Evolutionary conservation across 1,140 invertebrate species (phyloP).

Genomic region (Anthonomus grandis): DNA sequence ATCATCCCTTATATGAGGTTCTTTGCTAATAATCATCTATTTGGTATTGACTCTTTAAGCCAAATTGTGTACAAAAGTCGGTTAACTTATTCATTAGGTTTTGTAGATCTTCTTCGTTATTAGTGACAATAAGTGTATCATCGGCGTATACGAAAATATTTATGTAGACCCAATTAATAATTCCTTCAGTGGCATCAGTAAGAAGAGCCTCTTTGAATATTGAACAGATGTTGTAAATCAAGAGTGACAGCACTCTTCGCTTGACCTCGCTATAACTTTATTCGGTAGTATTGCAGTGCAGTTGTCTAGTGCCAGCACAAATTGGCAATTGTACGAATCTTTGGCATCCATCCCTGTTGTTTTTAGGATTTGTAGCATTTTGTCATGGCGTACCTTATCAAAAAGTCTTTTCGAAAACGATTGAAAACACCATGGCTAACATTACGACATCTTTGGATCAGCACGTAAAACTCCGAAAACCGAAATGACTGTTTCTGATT

Average conservation of each 20-base stretch:
- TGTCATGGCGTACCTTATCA: conserved; percentile 7
- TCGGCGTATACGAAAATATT: conserved; percentile 33
- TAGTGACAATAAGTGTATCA: conserved; percentile 29
- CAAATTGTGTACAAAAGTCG: conserved; percentile 11
- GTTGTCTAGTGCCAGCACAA: conserved; percentile 4
- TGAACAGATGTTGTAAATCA: conserved; percentile 38
- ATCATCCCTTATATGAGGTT: conserved; percentile 12
- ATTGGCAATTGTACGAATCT: conserved; percentile 12
- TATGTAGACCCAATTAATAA: conserved; percentile 22
- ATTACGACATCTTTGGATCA: conserved; percentile 18
- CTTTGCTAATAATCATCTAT: conserved; percentile 24
- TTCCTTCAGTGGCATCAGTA: conserved; percentile 15
- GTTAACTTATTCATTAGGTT: conserved; percentile 5
- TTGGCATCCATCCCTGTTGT: conserved; percentile 13
- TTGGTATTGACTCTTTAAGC: conserved; percentile 26
- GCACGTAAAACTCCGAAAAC: conserved; percentile 16
- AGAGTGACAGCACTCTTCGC: conserved; percentile 39
- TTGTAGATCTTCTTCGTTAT: conserved; percentile 8
- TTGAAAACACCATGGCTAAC: background rate
- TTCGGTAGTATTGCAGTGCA: conserved; percentile 17
- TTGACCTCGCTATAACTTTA: conserved; percentile 33
- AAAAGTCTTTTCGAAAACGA: conserved; percentile 19
- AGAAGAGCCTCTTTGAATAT: conserved; percentile 6
- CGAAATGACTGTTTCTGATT: conserved; percentile 10
- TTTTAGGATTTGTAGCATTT: too few species aligned